phyloP scores from a whole-genome alignment of 2,888 invertebrate genomes.

The Shargacucullia verbasci region DNA sequence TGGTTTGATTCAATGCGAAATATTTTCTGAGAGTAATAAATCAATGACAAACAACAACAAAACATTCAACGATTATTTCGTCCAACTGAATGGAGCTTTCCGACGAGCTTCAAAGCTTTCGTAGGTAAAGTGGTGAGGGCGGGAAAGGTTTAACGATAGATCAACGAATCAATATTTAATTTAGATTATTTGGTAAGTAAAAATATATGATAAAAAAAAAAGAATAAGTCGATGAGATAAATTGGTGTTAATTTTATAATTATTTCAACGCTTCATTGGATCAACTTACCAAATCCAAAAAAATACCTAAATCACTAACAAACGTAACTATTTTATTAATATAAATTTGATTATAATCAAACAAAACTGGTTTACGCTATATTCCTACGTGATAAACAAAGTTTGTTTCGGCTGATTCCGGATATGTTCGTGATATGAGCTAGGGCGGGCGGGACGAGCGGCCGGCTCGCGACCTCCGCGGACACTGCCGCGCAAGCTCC shows the following conservation, averaged over 20 bases:
- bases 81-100: conserved; percentile 33
- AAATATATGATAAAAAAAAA: too few relatives aligned
- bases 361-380: conserved; percentile 3
- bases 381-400: conserved; percentile 25
- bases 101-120: conserved; percentile 19
- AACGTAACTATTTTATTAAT: conserved; percentile 20
- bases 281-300: conserved; percentile 41
- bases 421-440: conserved; percentile 49
- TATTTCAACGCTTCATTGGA: conserved; percentile 3
- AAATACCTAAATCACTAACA: conserved; percentile 33
- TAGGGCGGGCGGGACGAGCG: conserved; percentile 60
- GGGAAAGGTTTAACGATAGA: conserved; percentile 39
- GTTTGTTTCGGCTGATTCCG: conserved; percentile 40
- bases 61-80: conserved; percentile 13
- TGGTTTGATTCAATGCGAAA: conserved; percentile 3
- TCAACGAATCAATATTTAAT: neutral
- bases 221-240: neutral
- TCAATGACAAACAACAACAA: conserved; percentile 35
- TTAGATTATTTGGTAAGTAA: too few relatives aligned
- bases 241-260: conserved; percentile 4
- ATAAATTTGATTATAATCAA: conserved; percentile 14
- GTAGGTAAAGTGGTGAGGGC: conserved; percentile 17
- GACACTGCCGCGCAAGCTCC: conserved; percentile 58
- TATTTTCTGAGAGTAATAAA: conserved; percentile 34
- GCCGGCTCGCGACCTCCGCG: conserved; percentile 59